These are phyloP conservation scores for Morinoia aosen DNA, from an alignment of 2,888 invertebrate genomes.

Conservation along the genomic window DNA sequence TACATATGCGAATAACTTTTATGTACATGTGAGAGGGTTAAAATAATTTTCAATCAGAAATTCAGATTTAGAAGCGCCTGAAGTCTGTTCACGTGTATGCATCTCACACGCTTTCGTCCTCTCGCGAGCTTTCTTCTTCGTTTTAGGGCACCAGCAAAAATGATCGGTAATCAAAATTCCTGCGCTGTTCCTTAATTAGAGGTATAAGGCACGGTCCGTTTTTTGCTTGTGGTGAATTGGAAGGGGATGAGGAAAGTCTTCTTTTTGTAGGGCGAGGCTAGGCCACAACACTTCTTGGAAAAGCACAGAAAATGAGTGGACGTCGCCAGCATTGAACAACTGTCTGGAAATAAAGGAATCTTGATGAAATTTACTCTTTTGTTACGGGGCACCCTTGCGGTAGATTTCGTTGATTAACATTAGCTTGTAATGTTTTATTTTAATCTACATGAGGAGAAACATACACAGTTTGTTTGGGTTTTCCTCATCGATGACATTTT, in stretches of 20 bases:
- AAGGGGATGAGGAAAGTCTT: background rate
- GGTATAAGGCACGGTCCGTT: background rate
- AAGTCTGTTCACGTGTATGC: background rate
- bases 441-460: no score
- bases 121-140: background rate
- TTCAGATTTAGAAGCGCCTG: background rate
- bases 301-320: background rate
- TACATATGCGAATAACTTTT: no score
- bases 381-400: background rate
- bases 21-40: no score
- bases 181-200: background rate
- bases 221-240: background rate
- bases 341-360: background rate
- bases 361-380: background rate
- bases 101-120: background rate
- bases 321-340: background rate
- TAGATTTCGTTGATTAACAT: no score
- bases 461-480: no score
- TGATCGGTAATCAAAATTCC: conserved; percentile 12
- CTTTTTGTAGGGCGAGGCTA: background rate
- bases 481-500: no score
- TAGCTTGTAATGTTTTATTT: no score
- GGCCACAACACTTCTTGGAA: background rate
- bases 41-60: background rate
- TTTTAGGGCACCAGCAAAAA: background rate